A percentile compares a stretch with the other conserved stretches of the same genome.
Conservation (phyloP, 23 tunicate species). For the Styela plicata region DNA sequence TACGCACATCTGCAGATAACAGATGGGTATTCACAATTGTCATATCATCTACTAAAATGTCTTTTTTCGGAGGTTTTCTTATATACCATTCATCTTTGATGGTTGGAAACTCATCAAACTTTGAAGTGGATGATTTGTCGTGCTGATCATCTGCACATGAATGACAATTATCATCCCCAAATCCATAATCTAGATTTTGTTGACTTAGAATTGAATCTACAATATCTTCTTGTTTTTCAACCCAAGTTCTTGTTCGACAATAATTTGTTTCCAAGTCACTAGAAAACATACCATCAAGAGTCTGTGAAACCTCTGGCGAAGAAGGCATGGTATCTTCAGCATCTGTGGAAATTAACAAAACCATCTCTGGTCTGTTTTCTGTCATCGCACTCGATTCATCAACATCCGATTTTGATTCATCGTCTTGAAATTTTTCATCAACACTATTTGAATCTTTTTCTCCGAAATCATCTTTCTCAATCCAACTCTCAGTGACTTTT, state of each 20-base stretch:
- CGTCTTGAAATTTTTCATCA: background rate
- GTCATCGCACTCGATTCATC: background rate
- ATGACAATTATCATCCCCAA: background rate
- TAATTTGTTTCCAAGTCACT: background rate
- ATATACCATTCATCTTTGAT: constrained; percentile 47
- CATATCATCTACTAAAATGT: constrained; percentile 4
- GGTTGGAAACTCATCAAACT: constrained; percentile 33
- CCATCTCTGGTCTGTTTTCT: background rate
- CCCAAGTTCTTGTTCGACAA: background rate
- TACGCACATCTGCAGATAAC: constrained; percentile 51
- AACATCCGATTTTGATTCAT: background rate
- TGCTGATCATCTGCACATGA: constrained; percentile 10
- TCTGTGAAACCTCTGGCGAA: background rate
- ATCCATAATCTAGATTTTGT: background rate
- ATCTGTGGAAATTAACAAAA: constrained; percentile 9
- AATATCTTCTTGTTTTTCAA: background rate
- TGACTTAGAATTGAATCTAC: background rate
- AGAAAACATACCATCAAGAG: background rate
- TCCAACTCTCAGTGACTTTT: background rate
- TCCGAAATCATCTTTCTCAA: background rate
- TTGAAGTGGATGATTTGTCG: background rate
- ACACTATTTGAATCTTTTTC: background rate
- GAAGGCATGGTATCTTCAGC: background rate
- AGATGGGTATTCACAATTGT: constrained; percentile 35
- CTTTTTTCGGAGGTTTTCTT: constrained; percentile 20